Conservation (phyloP, 2,888 invertebrate genomes). For the Agonopterix alstromeriana region DNA sequence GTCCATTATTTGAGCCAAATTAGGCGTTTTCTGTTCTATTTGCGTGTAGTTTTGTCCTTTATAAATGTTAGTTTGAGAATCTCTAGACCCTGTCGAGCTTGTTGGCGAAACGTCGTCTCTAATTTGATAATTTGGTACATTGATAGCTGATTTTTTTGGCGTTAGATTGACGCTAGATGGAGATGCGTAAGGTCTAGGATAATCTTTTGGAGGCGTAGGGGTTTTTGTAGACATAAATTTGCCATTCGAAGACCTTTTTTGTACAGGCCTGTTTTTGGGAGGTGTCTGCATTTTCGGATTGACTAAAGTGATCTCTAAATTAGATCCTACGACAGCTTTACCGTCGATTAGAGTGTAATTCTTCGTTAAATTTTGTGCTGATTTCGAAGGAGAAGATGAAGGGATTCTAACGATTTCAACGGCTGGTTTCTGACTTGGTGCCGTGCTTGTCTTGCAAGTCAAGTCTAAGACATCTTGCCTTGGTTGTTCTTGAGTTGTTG, state of each 20-base stretch:
- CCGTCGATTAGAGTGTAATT: constrained; percentile 61
- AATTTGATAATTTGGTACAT: constrained; percentile 57
- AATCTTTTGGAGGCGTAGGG: constrained; percentile 54
- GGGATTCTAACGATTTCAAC: constrained; percentile 79
- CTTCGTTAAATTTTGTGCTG: constrained; percentile 62
- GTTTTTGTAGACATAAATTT: constrained; percentile 71
- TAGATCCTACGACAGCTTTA: constrained; percentile 75
- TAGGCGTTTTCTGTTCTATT: constrained; percentile 14
- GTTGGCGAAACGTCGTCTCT: constrained; percentile 46
- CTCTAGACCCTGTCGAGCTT: constrained; percentile 36
- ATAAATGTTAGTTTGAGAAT: constrained; percentile 20
- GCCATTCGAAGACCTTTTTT: constrained; percentile 73
- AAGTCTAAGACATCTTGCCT: constrained; percentile 80
- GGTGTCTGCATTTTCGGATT: constrained; percentile 58
- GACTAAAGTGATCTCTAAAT: constrained; percentile 84
- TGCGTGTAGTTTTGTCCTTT: not conserved
- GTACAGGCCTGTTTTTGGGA: constrained; percentile 42
- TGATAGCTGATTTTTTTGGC: constrained; percentile 34
- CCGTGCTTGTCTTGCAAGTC: constrained; percentile 68
- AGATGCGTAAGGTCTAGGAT: constrained; percentile 24
- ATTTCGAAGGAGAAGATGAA: constrained; percentile 38
- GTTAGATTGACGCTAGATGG: constrained; percentile 13
- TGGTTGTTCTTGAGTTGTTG: constrained; percentile 35
- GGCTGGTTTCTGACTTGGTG: constrained; percentile 37
- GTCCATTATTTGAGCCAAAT: constrained; percentile 4